Evolutionary conservation across 2,797 vertebrate species (phyloP), one percentile per base, ranked within the genome.

Genomic region (Rousettus madagascariensis): DNA sequence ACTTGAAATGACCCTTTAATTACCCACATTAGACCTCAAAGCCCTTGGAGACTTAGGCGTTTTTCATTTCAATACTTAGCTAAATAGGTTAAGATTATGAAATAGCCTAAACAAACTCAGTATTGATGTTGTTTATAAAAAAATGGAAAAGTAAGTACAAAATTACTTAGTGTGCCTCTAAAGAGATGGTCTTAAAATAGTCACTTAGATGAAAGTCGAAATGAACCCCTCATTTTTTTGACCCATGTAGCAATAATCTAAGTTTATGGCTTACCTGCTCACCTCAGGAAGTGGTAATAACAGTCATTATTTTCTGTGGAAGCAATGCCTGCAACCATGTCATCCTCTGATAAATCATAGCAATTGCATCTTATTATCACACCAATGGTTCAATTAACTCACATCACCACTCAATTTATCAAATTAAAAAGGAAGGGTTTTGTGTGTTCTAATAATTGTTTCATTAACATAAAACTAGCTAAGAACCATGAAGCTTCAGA

Each of bases 391-490:
- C 93, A 91, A 77, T 95, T 91, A 92, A 96, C 68, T 94, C 83
- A 89, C 78, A 86, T 85, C 85, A 72, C 30, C 86, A 68, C 46
- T 96, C 92, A 95, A 80, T 93, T 92, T 91, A 88, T 96, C 96
- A 96, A 97, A 92, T 96, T 96, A 93, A 38, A 96, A 96, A 84
- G 66, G 71, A 92, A 95, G 22, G 19, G n/a, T 86, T 95, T 89
- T 90, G 90, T 91, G 55, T 96, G 86, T 96, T 92, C 90, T 96
- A 95, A 86, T 95, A 97, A 97, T 94, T 94, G 69, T 94, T 95
- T 97, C 92, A 95, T 95, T 97, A 95, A 91, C 91, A 93, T 91
- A 84, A 97, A 94, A 65, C 92, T 84, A 83, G 61, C 69, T 86
- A 94, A 90, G 88, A 96, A 69, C 26, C 43, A 69, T 13, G 33